A percentile compares a stretch with the other conserved stretches of the same genome.
Conservation (phyloP, 2,797 vertebrate species). For the Mormyrops attenuatus region DNA sequence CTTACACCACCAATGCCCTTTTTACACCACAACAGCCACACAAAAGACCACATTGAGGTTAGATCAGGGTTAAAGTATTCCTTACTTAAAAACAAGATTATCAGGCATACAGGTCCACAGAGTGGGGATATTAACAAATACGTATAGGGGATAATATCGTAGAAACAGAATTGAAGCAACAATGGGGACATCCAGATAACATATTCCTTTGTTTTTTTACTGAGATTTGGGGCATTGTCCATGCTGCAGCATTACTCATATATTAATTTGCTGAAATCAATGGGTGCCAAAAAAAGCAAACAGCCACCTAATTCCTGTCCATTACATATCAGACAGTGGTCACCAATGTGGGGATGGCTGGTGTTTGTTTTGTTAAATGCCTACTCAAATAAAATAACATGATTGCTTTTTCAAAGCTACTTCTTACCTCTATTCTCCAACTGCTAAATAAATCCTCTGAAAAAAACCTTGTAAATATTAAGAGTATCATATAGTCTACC, state of each 20-base stretch:
- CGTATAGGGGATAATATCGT: not conserved
- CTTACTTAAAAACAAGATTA: not conserved
- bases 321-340: not conserved
- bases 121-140: not conserved
- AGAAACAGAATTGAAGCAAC: not conserved
- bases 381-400: not conserved
- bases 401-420: not conserved
- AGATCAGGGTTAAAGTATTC: not conserved
- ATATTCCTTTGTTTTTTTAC: not conserved
- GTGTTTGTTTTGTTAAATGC: not conserved
- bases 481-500: not conserved
- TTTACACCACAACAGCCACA: not conserved
- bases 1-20: not conserved
- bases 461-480: not conserved
- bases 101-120: not conserved
- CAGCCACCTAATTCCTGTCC: not conserved
- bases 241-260: not conserved
- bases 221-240: not conserved
- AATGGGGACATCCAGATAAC: not conserved
- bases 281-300: not conserved
- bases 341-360: not conserved
- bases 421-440: not conserved
- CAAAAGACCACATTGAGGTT: not conserved
- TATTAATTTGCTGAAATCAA: conserved; percentile 6
- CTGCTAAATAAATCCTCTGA: not conserved